Evolutionary conservation across 2,113 vertebrate species (phyloP), one percentile per base, ranked within the genome.

Genomic region (Vanacampus margaritifer): DNA sequence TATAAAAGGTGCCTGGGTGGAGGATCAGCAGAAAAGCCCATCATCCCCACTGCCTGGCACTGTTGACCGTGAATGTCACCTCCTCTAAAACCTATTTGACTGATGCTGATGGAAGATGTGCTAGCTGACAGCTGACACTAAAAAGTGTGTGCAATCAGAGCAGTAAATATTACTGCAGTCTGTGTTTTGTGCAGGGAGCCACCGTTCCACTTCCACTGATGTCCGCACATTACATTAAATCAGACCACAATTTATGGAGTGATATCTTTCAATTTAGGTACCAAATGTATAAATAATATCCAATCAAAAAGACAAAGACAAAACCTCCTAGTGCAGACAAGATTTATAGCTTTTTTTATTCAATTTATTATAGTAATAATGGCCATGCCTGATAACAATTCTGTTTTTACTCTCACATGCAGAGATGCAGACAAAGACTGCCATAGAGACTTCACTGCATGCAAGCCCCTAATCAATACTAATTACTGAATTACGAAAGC

Each of bases 11-110:
- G 24, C 50, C 36, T n/a, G 13, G 35, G 59, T 65, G 53, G 64
- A 63, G 46, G 74, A 80, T 82, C 73, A 68, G n/a, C 2, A 61
- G 60, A 70, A 76, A 82, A 88, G 68, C 72, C 67, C 45, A 69
- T 78, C 68, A 81, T 60, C 67, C 63, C 3, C 7, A 39, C 60
- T 60, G 64, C 57, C 68, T 65, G 51, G 21, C 61, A 76, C 76
- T 70, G 65, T 66, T 70, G 60, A 63, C 63, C 66, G 82, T 79
- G 65, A 85, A 79, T 74, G 73, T 79, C 79, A 79, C 57, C 74
- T 78, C 75, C 46, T 65, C 54, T 45, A 0, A 67, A 37, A 81
- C 35, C 67, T 59, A n/a, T 79, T 64, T 70, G 60, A 26, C 45
- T 16, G 45, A 66, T 54, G 39, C 61, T 51, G 56, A 36, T 59